Conservation (phyloP, 2,888 invertebrate species). For the Callimorpha dominula region DNA sequence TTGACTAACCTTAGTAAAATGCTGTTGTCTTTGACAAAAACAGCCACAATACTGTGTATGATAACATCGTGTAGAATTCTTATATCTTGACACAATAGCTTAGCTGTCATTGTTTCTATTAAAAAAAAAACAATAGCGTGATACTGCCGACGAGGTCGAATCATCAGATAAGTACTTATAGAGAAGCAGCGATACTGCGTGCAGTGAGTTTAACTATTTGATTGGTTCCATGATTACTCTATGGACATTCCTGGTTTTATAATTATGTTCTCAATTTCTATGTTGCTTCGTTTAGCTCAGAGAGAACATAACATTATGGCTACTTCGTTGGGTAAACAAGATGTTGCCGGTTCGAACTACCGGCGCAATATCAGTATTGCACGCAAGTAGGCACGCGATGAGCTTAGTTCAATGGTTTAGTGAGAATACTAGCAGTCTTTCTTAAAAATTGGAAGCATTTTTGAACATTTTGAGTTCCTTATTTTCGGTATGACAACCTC, state of each 20-base stretch:
- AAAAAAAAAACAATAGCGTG: constrained; percentile 36
- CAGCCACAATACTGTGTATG: constrained; percentile 33
- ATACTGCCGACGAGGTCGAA: constrained; percentile 37
- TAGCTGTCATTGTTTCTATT: constrained; percentile 43
- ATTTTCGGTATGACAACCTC: too few relatives aligned
- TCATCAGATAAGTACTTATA: constrained; percentile 17
- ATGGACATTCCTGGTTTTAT: background rate
- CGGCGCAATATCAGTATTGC: background rate
- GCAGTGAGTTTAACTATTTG: background rate
- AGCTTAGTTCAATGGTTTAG: background rate
- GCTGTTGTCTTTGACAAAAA: constrained; percentile 34
- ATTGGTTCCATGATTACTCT: background rate
- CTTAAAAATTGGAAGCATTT: too few relatives aligned
- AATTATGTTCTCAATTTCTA: background rate
- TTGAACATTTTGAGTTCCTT: too few relatives aligned
- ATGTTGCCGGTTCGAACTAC: background rate
- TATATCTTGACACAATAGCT: constrained; percentile 44
- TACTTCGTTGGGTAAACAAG: too few relatives aligned
- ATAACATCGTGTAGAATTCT: constrained; percentile 44
- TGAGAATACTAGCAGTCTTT: too few relatives aligned
- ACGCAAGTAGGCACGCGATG: background rate
- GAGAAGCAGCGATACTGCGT: background rate
- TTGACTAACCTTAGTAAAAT: background rate
- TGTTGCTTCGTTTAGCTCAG: background rate
- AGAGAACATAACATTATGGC: background rate